Conservation (phyloP, 2,113 vertebrate genomes). For the Neolamprologus fasciatus region DNA sequence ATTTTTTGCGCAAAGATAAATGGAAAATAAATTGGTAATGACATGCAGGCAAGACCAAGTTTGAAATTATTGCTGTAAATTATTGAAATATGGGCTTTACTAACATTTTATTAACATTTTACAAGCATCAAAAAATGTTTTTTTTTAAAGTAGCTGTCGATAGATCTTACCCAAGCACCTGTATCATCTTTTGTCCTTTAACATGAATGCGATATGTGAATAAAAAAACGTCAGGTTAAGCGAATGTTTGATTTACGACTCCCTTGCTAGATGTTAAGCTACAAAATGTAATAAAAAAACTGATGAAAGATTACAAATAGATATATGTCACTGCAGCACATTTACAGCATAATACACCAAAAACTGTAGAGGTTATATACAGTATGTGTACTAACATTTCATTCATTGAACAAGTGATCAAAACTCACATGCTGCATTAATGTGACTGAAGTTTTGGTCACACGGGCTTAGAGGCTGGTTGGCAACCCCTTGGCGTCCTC, state of each 20-base stretch:
- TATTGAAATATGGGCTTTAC: not conserved
- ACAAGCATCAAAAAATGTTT: not conserved
- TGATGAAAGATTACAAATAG: not conserved
- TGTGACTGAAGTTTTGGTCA: not conserved
- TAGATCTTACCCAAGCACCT: not conserved
- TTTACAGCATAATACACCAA: not conserved
- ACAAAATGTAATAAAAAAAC: not conserved
- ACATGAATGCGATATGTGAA: not conserved
- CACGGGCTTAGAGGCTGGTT: not conserved
- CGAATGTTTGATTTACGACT: conserved; percentile 23
- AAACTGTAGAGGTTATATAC: not conserved
- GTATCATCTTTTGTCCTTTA: not conserved
- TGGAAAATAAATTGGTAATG: not conserved
- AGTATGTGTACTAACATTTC: not conserved
- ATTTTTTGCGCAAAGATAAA: not conserved
- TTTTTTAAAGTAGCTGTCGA: not conserved
- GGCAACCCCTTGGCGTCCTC: not conserved
- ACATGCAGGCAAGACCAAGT: not conserved
- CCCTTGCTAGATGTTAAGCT: not conserved
- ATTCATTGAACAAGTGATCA: not conserved
- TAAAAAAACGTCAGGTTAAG: conserved; percentile 11
- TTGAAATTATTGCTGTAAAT: conserved; percentile 38
- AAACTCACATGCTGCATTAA: not conserved
- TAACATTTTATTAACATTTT: not conserved
- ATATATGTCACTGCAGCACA: not conserved